A percentile compares a stretch with the other conserved stretches of the same genome.
Conservation (phyloP, 1,140 invertebrate genomes). For the Listronotus bonariensis region DNA sequence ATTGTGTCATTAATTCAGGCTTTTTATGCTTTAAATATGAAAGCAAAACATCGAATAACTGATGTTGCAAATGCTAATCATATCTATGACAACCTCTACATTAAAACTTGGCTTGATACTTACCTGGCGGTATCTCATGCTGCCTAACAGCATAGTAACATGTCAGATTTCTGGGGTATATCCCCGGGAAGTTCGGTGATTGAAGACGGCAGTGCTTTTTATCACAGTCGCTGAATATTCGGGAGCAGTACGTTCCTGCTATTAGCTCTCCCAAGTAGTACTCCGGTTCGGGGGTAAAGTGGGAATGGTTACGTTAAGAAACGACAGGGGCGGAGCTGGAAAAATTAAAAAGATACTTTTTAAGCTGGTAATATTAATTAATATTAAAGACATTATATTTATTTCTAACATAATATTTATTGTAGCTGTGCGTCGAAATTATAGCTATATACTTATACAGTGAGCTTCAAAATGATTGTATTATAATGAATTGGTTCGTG, state of each 20-base stretch:
- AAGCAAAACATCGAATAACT: no score
- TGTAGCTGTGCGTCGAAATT: no score
- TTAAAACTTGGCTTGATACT: conserved; percentile 8
- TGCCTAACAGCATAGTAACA: conserved; percentile 83
- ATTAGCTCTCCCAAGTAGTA: conserved; percentile 83
- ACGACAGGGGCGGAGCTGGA: conserved; percentile 31
- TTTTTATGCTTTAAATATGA: no score
- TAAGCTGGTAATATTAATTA: no score
- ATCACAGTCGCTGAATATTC: conserved; percentile 88
- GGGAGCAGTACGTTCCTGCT: conserved; percentile 85
- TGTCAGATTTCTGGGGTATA: conserved; percentile 87
- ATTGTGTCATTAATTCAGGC: no score
- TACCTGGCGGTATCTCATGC: conserved; percentile 75
- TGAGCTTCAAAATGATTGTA: no score
- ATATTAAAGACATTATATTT: neutral
- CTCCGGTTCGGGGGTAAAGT: conserved; percentile 57
- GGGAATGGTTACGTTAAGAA: conserved; percentile 42
- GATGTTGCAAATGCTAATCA: conserved; percentile 2
- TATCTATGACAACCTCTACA: neutral
- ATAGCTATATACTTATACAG: no score
- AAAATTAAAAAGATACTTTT: conserved; percentile 4
- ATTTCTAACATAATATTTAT: no score
- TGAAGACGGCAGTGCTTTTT: conserved; percentile 83
- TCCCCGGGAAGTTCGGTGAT: conserved; percentile 88
- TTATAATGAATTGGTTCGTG: no score